Evolutionary conservation across 2,797 vertebrate genomes (phyloP).

Genomic region (Neosalanx taihuensis): DNA sequence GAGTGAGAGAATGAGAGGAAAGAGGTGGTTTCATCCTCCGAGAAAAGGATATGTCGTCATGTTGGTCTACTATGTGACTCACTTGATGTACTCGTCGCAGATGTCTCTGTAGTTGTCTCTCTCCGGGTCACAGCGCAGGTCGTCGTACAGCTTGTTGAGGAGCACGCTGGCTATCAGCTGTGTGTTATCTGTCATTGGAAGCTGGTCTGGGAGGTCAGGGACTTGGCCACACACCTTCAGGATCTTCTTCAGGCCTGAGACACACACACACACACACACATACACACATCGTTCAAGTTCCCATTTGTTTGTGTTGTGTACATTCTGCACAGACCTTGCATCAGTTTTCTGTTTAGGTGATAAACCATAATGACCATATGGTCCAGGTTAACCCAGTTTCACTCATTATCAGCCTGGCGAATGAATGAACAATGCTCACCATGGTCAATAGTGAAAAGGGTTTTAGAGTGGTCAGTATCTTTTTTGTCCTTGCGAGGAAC

Average conservation of each 20-base stretch:
- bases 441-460: conserved; percentile 86
- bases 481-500: conserved; percentile 83
- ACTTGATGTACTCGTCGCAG: conserved; percentile 93
- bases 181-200: conserved; percentile 91
- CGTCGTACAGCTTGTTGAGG: conserved; percentile 88
- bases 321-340: not conserved
- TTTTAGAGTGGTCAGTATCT: conserved; percentile 76
- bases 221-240: conserved; percentile 95
- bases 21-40: no score
- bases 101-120: conserved; percentile 85
- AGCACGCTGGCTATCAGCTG: conserved; percentile 92
- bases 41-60: no score
- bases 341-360: not conserved
- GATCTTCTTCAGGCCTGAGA: conserved; percentile 90
- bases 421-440: conserved; percentile 71
- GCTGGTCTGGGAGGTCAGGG: conserved; percentile 86
- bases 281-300: not conserved
- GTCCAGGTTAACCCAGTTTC: not conserved
- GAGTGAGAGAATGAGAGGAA: no score
- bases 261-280: conserved; percentile 22
- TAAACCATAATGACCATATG: not conserved
- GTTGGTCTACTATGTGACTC: conserved; percentile 43
- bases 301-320: not conserved
- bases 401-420: not conserved
- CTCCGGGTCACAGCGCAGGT: conserved; percentile 90